Conservation (phyloP, 2,888 invertebrate species). For the Chaetogeoica ovagalla region DNA sequence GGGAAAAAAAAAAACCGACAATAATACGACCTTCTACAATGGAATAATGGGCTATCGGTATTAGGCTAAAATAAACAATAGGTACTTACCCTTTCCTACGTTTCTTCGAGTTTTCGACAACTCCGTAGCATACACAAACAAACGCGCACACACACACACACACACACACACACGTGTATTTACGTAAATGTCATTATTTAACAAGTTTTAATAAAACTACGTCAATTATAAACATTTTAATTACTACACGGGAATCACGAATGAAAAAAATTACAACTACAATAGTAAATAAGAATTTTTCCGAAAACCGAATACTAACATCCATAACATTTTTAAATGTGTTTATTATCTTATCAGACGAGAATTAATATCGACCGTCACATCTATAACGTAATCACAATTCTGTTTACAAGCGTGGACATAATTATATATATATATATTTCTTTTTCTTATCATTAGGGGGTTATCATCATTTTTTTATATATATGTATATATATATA, state of each 20-base stretch:
- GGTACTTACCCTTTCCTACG: conserved; percentile 43
- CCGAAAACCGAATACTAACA: too few relatives aligned
- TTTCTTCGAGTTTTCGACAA: conserved; percentile 38
- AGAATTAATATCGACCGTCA: conserved; percentile 3
- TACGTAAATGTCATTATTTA: neutral
- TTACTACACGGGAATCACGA: neutral
- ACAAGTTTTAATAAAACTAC: neutral
- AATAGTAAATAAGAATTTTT: too few relatives aligned
- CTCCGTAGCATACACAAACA: conserved; percentile 9
- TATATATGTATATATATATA: too few relatives aligned
- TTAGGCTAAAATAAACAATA: conserved; percentile 43
- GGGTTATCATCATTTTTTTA: neutral
- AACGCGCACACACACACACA: too few relatives aligned
- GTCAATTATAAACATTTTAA: neutral
- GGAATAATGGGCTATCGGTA: conserved; percentile 7
- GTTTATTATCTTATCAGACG: conserved; percentile 3
- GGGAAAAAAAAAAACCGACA: too few relatives aligned
- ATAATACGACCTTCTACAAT: conserved; percentile 19
- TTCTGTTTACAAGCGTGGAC: neutral
- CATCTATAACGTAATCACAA: neutral
- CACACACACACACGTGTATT: neutral
- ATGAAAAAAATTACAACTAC: too few relatives aligned
- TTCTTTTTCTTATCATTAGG: neutral
- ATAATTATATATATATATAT: neutral
- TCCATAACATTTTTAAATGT: neutral